Evolutionary conservation across 2,797 vertebrate genomes (phyloP).

Genomic region (Chiroxiphia lanceolata): DNA sequence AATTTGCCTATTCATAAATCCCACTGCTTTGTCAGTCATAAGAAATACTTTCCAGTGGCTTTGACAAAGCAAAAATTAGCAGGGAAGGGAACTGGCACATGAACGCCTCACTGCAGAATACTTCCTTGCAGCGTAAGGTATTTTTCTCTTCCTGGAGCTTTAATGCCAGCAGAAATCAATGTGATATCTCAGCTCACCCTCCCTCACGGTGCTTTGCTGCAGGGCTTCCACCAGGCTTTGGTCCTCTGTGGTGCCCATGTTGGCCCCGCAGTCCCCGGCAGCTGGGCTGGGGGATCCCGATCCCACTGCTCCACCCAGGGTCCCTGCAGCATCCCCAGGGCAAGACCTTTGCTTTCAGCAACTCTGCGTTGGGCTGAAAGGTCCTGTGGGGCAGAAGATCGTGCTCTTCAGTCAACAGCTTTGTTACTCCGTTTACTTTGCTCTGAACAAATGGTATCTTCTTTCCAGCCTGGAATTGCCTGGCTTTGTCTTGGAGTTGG

Average conservation of each 20-base stretch:
- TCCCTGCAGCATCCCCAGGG: background rate
- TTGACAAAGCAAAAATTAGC: slow-evolving; percentile 65
- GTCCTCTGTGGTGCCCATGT: background rate
- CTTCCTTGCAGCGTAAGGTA: slow-evolving; percentile 36
- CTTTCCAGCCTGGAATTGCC: background rate
- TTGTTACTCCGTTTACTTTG: background rate
- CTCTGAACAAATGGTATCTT: background rate
- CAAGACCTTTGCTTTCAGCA: background rate
- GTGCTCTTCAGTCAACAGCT: background rate
- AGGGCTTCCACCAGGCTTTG: background rate
- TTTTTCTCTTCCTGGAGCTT: slow-evolving; percentile 45
- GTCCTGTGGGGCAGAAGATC: background rate
- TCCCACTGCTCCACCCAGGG: background rate
- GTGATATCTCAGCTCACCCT: background rate
- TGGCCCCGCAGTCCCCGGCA: background rate
- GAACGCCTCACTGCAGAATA: background rate
- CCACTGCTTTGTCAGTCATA: slow-evolving; percentile 57
- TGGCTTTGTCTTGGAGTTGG: background rate
- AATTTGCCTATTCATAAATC: slow-evolving; percentile 66
- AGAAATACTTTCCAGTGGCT: slow-evolving; percentile 58
- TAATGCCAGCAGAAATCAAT: slow-evolving; percentile 14
- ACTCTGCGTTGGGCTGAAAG: background rate
- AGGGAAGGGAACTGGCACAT: slow-evolving; percentile 37
- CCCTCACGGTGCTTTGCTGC: fast-evolving
- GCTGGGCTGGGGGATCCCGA: fast-evolving